phyloP scores from a whole-genome alignment of 2,888 invertebrate genomes.

The Hirtodrosophila trivittata region DNA sequence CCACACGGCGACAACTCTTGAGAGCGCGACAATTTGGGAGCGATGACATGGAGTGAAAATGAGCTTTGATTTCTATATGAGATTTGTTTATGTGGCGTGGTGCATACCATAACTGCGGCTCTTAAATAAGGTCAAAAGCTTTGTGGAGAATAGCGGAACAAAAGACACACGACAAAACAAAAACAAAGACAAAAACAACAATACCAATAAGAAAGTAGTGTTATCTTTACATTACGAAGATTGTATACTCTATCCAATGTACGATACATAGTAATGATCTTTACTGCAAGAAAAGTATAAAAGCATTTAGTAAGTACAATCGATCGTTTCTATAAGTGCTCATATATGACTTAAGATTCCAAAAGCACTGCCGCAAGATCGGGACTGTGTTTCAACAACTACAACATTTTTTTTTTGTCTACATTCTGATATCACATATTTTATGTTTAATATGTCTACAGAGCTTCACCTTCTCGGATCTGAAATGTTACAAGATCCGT shows the following conservation, averaged over 20 bases:
- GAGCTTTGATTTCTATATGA: conserved; percentile 75
- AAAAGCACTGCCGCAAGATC: too few relatives aligned
- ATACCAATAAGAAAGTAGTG: neutral
- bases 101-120: conserved; percentile 60
- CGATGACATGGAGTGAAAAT: conserved; percentile 73
- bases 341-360: too few relatives aligned
- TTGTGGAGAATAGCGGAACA: conserved; percentile 34
- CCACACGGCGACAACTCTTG: conserved; percentile 57
- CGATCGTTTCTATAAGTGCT: too few relatives aligned
- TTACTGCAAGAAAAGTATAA: too few relatives aligned
- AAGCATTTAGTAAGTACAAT: too few relatives aligned
- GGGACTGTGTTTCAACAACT: too few relatives aligned
- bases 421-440: too few relatives aligned
- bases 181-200: conserved; percentile 28
- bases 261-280: too few relatives aligned
- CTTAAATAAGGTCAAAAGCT: conserved; percentile 70
- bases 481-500: too few relatives aligned
- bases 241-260: neutral
- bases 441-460: too few relatives aligned
- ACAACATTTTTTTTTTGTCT: too few relatives aligned
- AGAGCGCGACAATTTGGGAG: conserved; percentile 50
- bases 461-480: too few relatives aligned
- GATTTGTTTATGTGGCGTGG: conserved; percentile 65
- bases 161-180: conserved; percentile 3
- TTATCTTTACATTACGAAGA: neutral